A percentile compares a stretch with the other conserved stretches of the same genome.
Conservation (phyloP, 2,113 vertebrate species). For the Origma solitaria region DNA sequence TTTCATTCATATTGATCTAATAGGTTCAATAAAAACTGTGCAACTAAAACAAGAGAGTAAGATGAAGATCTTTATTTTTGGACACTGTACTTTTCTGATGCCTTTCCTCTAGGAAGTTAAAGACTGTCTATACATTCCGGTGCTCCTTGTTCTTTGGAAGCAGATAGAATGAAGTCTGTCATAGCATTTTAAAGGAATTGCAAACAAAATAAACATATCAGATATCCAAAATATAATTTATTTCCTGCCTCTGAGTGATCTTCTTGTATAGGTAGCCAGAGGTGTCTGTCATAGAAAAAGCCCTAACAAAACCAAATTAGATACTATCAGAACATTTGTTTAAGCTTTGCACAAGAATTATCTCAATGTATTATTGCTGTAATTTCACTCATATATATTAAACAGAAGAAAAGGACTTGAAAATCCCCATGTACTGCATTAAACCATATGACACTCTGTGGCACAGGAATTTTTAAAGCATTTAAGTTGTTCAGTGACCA, state of each 20-base stretch:
- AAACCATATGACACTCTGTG: neutral
- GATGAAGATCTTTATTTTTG: neutral
- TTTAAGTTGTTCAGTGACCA: neutral
- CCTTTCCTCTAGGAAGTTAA: neutral
- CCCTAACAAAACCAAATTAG: neutral
- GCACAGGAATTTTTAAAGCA: neutral
- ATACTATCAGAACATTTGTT: neutral
- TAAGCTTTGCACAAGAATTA: neutral
- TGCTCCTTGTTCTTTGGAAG: neutral
- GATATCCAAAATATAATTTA: neutral
- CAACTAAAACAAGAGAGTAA: neutral
- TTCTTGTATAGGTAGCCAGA: neutral
- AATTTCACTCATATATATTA: neutral
- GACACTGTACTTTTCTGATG: neutral
- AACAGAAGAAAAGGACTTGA: neutral
- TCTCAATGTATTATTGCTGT: neutral
- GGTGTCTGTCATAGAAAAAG: neutral
- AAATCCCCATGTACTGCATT: neutral
- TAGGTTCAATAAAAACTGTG: neutral
- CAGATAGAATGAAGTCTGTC: neutral
- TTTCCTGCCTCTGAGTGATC: neutral
- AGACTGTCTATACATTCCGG: neutral
- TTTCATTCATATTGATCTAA: neutral
- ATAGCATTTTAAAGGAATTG: neutral
- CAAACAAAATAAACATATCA: neutral